Conservation (phyloP, 2,888 invertebrate genomes). For the Chromoteleia sp. region DNA sequence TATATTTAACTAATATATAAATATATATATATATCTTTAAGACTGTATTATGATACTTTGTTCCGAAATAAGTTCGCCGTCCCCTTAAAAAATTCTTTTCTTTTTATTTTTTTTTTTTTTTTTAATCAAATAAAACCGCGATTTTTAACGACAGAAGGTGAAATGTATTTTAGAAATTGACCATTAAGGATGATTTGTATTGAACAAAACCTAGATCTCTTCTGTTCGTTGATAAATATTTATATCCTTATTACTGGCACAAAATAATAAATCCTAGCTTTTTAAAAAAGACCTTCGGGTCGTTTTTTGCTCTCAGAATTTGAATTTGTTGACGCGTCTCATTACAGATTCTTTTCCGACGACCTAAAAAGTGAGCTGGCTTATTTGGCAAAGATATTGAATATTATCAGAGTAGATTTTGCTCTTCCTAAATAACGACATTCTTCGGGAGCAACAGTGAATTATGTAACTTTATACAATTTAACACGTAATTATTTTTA, state of each 20-base stretch:
- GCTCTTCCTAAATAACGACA: slow-evolving; percentile 1
- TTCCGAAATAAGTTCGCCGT: too few relatives aligned
- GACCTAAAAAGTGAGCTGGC: slow-evolving; percentile 15
- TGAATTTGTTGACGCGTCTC: background rate
- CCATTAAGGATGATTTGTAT: too few relatives aligned
- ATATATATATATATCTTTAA: too few relatives aligned
- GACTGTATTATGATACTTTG: too few relatives aligned
- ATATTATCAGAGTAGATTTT: slow-evolving; percentile 14
- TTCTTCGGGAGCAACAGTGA: slow-evolving; percentile 1
- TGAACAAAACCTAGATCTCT: background rate
- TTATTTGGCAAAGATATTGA: slow-evolving; percentile 23
- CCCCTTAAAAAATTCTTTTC: too few relatives aligned
- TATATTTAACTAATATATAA: too few relatives aligned
- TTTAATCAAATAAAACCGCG: too few relatives aligned
- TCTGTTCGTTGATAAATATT: slow-evolving; percentile 24
- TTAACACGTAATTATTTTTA: too few relatives aligned
- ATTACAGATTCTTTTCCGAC: slow-evolving; percentile 1
- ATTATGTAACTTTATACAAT: background rate
- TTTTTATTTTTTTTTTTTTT: too few relatives aligned
- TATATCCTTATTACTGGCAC: background rate
- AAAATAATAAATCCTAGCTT: slow-evolving; percentile 13
- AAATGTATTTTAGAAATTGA: too few relatives aligned
- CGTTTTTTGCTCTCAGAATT: slow-evolving; percentile 15
- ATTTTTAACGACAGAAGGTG: too few relatives aligned
- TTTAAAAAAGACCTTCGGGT: slow-evolving; percentile 14